Evolutionary conservation across 53 echinoderm and acorn worm species (phyloP).

Genomic region (Astropecten irregularis): DNA sequence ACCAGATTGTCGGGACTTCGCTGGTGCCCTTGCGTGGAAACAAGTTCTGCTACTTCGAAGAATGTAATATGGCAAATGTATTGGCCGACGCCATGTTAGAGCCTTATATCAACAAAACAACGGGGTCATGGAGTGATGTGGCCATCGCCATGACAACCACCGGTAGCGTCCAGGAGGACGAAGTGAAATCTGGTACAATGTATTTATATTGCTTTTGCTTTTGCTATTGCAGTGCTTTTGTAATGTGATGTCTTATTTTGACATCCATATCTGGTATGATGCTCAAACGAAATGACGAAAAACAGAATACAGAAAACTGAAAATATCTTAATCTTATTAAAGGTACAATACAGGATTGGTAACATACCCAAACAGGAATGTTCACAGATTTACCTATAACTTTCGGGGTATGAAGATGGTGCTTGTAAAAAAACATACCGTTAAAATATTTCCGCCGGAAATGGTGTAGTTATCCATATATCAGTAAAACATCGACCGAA

Average conservation of each 20-base stretch:
- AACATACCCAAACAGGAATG: too few species aligned
- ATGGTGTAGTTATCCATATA: too few species aligned
- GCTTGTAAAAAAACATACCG: too few species aligned
- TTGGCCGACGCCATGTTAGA: constrained; percentile 83
- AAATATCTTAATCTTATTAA: too few species aligned
- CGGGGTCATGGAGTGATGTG: constrained; percentile 67
- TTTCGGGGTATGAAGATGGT: too few species aligned
- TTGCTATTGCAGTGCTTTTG: not conserved
- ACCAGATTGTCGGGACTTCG: constrained; percentile 67
- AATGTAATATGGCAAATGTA: constrained; percentile 88
- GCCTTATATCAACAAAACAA: constrained; percentile 5
- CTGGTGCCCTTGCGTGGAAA: constrained; percentile 70
- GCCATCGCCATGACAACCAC: constrained; percentile 76
- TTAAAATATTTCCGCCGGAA: too few species aligned
- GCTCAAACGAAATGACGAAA: too few species aligned
- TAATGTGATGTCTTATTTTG: not conserved
- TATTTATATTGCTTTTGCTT: not conserved
- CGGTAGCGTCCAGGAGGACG: constrained; percentile 65
- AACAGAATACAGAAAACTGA: too few species aligned
- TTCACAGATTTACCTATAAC: too few species aligned
- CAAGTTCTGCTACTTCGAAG: constrained; percentile 65
- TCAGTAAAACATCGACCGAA: too few species aligned
- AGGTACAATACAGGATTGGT: too few species aligned
- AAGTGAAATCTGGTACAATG: constrained; percentile 30
- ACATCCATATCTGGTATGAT: not conserved